phyloP scores from a whole-genome alignment of 2,113 vertebrate genomes.

The Perca fluviatilis region DNA sequence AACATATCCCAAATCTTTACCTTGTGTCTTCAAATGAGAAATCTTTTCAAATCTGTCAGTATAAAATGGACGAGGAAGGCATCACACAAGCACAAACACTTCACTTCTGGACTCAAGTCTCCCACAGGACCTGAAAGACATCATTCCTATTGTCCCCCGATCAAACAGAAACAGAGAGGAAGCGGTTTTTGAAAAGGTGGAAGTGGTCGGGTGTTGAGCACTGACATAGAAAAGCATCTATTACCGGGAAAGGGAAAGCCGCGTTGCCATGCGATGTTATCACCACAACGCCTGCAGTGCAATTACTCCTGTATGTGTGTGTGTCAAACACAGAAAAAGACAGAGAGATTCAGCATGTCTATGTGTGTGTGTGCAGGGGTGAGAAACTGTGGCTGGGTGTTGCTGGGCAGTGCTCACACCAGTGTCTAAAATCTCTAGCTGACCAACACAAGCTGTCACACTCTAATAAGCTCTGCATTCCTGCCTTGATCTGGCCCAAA shows the following conservation, averaged over 20 bases:
- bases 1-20: not conserved
- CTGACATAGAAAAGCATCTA: slow-evolving; percentile 29
- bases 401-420: slow-evolving; percentile 66
- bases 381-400: slow-evolving; percentile 49
- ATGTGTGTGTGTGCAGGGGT: not conserved
- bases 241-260: slow-evolving; percentile 53
- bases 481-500: slow-evolving; percentile 61
- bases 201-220: slow-evolving; percentile 46
- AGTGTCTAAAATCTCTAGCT: slow-evolving; percentile 62
- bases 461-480: slow-evolving; percentile 74
- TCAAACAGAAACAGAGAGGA: slow-evolving; percentile 63
- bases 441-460: slow-evolving; percentile 73
- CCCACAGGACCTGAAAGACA: slow-evolving; percentile 59
- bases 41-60: slow-evolving; percentile 3
- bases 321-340: slow-evolving; percentile 25
- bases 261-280: slow-evolving; percentile 30
- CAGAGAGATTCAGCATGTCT: not conserved
- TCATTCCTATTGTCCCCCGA: slow-evolving; percentile 49
- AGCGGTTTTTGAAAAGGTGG: slow-evolving; percentile 71
- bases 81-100: slow-evolving; percentile 18
- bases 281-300: slow-evolving; percentile 16
- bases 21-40: not conserved
- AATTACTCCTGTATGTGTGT: slow-evolving; percentile 12
- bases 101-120: slow-evolving; percentile 39
- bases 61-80: not conserved